Evolutionary conservation across 2,797 vertebrate species (phyloP).

Genomic region (Falco rusticolus): DNA sequence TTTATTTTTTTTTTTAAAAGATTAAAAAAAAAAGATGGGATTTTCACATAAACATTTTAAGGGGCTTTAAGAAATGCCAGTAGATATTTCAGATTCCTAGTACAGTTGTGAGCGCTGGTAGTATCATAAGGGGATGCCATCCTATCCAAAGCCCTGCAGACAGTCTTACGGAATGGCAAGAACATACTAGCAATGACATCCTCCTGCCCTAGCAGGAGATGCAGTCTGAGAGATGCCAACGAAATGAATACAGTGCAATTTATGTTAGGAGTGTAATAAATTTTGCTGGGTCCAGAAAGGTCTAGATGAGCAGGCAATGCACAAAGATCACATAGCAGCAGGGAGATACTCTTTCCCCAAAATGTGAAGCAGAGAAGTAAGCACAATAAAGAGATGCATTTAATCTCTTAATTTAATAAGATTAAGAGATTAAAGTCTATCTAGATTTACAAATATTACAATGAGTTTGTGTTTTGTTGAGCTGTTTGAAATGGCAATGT

Average conservation of each 20-base stretch:
- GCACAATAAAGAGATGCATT: neutral
- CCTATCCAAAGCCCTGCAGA: neutral
- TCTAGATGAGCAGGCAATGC: neutral
- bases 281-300: neutral
- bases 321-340: neutral
- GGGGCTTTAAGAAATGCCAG: neutral
- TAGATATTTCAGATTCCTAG: neutral
- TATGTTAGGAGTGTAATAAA: neutral
- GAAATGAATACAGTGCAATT: neutral
- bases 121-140: accelerated
- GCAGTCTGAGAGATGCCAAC: neutral
- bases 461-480: neutral
- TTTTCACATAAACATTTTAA: neutral
- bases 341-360: neutral
- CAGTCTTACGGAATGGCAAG: neutral
- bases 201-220: neutral
- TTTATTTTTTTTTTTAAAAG: too few species aligned
- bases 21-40: neutral
- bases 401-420: neutral
- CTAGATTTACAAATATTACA: neutral
- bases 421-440: neutral
- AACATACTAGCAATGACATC: neutral
- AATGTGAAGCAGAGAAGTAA: neutral
- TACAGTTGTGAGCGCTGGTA: neutral
- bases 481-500: neutral